Evolutionary conservation across 2,888 invertebrate genomes (phyloP).

Genomic region (Sesia apiformis): DNA sequence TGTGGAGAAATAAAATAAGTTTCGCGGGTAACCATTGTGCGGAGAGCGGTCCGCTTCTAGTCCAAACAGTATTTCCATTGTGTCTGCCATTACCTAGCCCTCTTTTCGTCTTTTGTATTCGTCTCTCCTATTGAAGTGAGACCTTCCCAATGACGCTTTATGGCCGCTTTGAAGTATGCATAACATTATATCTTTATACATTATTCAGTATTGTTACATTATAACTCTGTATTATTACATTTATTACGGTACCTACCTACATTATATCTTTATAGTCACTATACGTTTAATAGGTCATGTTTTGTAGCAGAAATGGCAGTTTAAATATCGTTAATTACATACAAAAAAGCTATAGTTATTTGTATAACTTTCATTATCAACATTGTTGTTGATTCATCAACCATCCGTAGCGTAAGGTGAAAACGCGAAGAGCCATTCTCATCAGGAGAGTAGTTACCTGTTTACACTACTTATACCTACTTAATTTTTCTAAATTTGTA

Average conservation of each 20-base stretch:
- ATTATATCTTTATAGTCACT: background rate
- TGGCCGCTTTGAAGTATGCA: conserved; percentile 63
- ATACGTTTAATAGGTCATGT: background rate
- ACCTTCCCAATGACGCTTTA: conserved; percentile 69
- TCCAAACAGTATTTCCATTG: conserved; percentile 71
- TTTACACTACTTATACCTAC: too few relatives aligned
- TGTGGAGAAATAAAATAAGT: conserved; percentile 64
- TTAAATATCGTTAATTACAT: too few relatives aligned
- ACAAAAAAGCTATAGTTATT: too few relatives aligned
- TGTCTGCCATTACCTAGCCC: conserved; percentile 71
- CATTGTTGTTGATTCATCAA: too few relatives aligned
- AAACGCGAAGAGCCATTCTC: too few relatives aligned
- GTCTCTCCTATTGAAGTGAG: conserved; percentile 67
- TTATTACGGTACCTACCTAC: background rate
- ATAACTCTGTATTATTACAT: background rate
- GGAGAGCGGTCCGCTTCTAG: conserved; percentile 50
- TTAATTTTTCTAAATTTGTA: too few relatives aligned
- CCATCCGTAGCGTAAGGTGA: too few relatives aligned
- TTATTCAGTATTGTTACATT: conserved; percentile 3
- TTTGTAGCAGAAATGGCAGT: too few relatives aligned
- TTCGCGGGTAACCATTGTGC: conserved; percentile 59
- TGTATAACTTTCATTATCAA: too few relatives aligned
- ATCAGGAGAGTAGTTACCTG: too few relatives aligned
- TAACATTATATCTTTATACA: conserved; percentile 25
- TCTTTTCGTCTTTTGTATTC: conserved; percentile 69